phyloP scores from a whole-genome alignment of 2,888 invertebrate genomes.

The Pheosia tremula region DNA sequence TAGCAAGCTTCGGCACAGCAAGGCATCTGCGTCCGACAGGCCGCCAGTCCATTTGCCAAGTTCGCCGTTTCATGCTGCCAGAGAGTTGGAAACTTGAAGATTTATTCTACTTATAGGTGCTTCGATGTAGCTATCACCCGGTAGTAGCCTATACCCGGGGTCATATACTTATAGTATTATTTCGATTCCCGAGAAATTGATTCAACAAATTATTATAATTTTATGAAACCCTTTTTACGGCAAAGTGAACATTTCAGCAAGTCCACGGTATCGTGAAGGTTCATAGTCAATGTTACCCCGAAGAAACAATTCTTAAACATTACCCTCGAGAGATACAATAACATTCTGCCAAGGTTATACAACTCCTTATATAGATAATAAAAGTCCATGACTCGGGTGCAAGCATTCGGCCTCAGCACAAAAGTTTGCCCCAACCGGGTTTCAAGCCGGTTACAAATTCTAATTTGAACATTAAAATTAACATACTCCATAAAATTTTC shows the following conservation, averaged over 20 bases:
- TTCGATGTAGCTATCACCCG: too few species aligned
- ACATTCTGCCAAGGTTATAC: background rate
- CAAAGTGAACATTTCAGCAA: too few species aligned
- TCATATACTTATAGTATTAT: too few species aligned
- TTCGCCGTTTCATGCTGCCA: slow-evolving; percentile 3
- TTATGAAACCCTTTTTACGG: too few species aligned
- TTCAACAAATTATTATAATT: too few species aligned
- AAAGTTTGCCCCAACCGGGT: too few species aligned
- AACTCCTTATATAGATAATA: too few species aligned
- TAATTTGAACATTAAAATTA: background rate
- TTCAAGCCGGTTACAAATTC: background rate
- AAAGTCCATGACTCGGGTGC: too few species aligned
- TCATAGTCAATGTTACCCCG: background rate
- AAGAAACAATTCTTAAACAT: background rate
- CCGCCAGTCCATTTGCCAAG: slow-evolving; percentile 22
- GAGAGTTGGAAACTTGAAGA: slow-evolving; percentile 8
- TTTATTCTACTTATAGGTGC: slow-evolving; percentile 8
- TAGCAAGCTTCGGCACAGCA: slow-evolving; percentile 23
- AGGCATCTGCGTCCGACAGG: slow-evolving; percentile 14
- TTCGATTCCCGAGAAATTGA: too few species aligned
- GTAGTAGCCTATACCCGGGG: too few species aligned
- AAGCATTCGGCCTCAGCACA: too few species aligned
- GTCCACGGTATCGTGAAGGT: too few species aligned
- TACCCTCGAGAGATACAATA: background rate
- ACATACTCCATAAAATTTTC: slow-evolving; percentile 1